phyloP scores from a whole-genome alignment of 2,113 vertebrate genomes.

The Suricata suricatta region DNA sequence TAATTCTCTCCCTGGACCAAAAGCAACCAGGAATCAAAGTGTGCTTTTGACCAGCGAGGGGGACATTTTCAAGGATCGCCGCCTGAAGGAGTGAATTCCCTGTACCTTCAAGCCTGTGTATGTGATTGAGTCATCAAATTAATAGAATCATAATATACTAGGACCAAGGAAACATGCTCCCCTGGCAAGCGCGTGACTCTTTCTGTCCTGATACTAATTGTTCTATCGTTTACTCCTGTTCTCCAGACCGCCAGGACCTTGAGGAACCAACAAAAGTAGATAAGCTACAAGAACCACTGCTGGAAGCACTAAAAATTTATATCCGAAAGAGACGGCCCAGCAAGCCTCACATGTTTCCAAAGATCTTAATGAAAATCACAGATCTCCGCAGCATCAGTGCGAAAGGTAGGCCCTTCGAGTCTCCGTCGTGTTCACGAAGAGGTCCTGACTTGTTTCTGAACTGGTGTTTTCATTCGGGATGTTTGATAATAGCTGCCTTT shows the following conservation, averaged over 20 bases:
- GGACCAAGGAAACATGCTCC: background rate
- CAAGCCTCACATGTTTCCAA: constrained; percentile 98
- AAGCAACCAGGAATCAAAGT: background rate
- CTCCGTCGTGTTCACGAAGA: fast-evolving
- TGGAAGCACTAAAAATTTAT: constrained; percentile 97
- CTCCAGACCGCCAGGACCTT: constrained; percentile 95
- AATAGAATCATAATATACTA: background rate
- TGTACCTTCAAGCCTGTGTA: background rate
- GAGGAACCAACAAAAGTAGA: constrained; percentile 97
- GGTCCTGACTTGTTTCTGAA: background rate
- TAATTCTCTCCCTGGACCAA: constrained; percentile 42
- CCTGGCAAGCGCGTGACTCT: background rate
- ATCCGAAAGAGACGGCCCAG: constrained; percentile 94
- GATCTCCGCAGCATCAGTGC: constrained; percentile 97
- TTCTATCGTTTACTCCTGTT: constrained; percentile 1
- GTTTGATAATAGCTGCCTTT: background rate
- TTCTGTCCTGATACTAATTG: background rate
- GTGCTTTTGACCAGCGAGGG: background rate
- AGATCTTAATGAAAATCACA: constrained; percentile 98
- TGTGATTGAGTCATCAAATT: background rate
- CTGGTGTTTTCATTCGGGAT: background rate
- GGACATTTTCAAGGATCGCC: background rate
- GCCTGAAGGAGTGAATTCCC: background rate
- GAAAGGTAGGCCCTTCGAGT: constrained; percentile 87
- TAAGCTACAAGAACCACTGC: constrained; percentile 94